Percentiles rank a stretch among this genome's conserved stretches.
phyloP scores from a whole-genome alignment of 2,888 invertebrate genomes.

The Scrobipalpa atriplicella region DNA sequence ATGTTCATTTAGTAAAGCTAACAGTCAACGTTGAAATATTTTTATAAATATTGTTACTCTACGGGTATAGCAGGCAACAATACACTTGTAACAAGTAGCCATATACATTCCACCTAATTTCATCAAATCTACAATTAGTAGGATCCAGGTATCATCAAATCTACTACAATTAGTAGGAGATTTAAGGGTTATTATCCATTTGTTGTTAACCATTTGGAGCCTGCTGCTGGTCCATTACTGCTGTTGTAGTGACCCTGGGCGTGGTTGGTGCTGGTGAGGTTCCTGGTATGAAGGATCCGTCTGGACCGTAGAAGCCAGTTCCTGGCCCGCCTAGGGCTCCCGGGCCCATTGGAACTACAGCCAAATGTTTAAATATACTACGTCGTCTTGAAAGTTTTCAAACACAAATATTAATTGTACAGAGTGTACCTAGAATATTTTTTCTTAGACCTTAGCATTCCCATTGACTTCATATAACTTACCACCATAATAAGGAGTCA shows the following conservation, averaged over 20 bases:
- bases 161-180: neutral
- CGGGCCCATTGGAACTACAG: constrained; percentile 37
- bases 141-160: neutral
- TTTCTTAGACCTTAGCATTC: no score
- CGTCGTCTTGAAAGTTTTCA: no score
- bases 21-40: no score
- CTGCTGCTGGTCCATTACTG: constrained; percentile 32
- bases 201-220: constrained; percentile 47
- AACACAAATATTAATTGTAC: no score
- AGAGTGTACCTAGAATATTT: no score
- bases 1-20: no score
- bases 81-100: neutral
- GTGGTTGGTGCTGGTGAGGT: constrained; percentile 11
- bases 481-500: no score
- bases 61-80: neutral
- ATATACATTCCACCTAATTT: neutral
- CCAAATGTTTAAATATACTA: neutral
- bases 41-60: no score
- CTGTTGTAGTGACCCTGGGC: constrained; percentile 32
- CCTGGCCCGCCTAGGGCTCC: constrained; percentile 48
- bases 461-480: no score
- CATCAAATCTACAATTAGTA: constrained; percentile 6
- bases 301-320: constrained; percentile 53
- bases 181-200: constrained; percentile 22
- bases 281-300: constrained; percentile 44